A percentile compares a stretch with the other conserved stretches of the same genome.
These are phyloP conservation scores for Dasypogon diadema DNA, from an alignment of 2,888 invertebrate species.

Conservation along the genomic window DNA sequence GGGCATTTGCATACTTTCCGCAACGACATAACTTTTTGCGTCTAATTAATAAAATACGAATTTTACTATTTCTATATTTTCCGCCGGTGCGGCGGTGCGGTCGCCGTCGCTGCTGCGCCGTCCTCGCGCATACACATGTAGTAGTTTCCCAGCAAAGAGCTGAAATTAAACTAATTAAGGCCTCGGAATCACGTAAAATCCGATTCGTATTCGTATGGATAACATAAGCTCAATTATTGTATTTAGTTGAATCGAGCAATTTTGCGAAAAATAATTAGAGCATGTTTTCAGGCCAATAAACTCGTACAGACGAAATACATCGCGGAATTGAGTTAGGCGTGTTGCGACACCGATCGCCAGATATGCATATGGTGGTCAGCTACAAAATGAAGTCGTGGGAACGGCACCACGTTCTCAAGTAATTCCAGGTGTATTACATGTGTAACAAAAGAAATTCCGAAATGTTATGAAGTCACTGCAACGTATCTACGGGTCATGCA, in stretches of 20 bases:
- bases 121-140: not conserved
- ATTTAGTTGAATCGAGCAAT: constrained; percentile 33
- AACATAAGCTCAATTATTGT: constrained; percentile 22
- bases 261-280: constrained; percentile 39
- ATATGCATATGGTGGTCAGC: too few relatives aligned
- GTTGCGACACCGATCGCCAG: too few relatives aligned
- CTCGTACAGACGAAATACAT: constrained; percentile 9
- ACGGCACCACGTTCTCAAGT: too few relatives aligned
- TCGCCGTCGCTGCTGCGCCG: not conserved
- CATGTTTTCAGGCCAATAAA: constrained; percentile 31
- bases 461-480: too few relatives aligned
- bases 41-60: constrained; percentile 21
- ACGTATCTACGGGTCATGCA: too few relatives aligned
- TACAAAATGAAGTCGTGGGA: too few relatives aligned
- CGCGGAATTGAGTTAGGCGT: not conserved
- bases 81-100: not conserved
- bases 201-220: not conserved
- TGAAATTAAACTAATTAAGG: constrained; percentile 42
- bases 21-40: constrained; percentile 27
- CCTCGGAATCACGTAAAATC: constrained; percentile 32
- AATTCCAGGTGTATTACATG: too few relatives aligned
- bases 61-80: constrained; percentile 27
- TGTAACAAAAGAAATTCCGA: too few relatives aligned
- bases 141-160: not conserved
- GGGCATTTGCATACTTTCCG: constrained; percentile 24